Conservation (phyloP, 64 coral and sea anemone species). For the Montipora sp. region DNA sequence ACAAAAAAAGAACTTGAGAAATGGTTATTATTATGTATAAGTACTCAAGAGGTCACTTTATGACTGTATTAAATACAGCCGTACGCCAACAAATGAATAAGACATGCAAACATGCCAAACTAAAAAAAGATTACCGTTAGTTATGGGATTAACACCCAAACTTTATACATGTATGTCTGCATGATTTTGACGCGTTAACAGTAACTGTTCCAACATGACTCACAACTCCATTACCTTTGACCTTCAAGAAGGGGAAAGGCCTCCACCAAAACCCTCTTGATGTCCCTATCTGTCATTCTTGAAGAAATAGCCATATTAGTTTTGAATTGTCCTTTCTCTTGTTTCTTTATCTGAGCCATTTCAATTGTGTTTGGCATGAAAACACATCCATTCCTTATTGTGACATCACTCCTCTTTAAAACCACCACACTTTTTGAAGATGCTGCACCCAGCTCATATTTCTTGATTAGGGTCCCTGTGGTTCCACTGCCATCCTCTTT, state of each 20-base stretch:
- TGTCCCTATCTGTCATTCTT: not conserved
- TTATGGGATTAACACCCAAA: too few relatives aligned
- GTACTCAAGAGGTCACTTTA: too few relatives aligned
- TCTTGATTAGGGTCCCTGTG: not conserved
- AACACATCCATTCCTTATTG: not conserved
- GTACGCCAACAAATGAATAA: too few relatives aligned
- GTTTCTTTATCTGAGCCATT: conserved; percentile 39
- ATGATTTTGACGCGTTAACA: not conserved
- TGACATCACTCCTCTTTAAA: not conserved
- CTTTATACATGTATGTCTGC: not conserved
- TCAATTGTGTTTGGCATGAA: conserved; percentile 52
- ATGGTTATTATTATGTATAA: too few relatives aligned
- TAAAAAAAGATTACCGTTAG: too few relatives aligned
- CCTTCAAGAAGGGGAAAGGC: not conserved
- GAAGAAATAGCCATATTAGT: conserved; percentile 15
- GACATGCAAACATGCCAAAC: too few relatives aligned
- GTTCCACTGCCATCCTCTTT: not conserved
- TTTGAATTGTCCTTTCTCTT: conserved; percentile 24
- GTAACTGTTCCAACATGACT: too few relatives aligned
- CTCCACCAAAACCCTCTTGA: not conserved
- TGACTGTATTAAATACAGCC: too few relatives aligned
- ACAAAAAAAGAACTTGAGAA: not conserved
- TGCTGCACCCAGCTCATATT: not conserved
- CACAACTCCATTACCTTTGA: not conserved
- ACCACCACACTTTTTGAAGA: conserved; percentile 27